Conservation (phyloP, 2,888 invertebrate genomes). For the Acronicta leporina region DNA sequence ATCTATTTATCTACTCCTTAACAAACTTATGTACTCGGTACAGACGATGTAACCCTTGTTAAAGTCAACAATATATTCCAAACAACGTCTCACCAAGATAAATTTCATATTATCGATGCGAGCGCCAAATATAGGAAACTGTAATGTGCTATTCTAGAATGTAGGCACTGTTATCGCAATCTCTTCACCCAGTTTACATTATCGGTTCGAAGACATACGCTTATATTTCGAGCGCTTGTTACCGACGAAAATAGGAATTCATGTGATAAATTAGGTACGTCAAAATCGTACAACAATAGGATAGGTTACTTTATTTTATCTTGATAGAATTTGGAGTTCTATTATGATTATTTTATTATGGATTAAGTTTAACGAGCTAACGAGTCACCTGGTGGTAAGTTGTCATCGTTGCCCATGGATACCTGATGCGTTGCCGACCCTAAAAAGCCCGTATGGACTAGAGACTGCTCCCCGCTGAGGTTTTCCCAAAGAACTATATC, state of each 20-base stretch:
- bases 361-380: no score
- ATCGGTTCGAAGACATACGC: constrained; percentile 8
- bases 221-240: constrained; percentile 27
- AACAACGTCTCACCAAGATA: neutral
- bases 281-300: constrained; percentile 11
- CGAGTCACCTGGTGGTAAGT: no score
- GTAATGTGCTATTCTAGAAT: neutral
- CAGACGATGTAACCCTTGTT: neutral
- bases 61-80: neutral
- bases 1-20: no score
- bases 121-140: neutral
- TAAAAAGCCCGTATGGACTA: no score
- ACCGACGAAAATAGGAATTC: constrained; percentile 16
- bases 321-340: no score
- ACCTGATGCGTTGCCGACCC: no score
- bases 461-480: no score
- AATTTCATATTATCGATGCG: neutral
- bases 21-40: neutral
- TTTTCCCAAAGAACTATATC: no score
- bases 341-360: no score
- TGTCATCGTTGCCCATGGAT: no score
- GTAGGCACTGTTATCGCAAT: constrained; percentile 9
- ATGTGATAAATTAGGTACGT: constrained; percentile 6
- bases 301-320: neutral
- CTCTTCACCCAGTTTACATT: constrained; percentile 15